Evolutionary conservation across 2,888 invertebrate species (phyloP).

Genomic region (Drosophila planitibia): DNA sequence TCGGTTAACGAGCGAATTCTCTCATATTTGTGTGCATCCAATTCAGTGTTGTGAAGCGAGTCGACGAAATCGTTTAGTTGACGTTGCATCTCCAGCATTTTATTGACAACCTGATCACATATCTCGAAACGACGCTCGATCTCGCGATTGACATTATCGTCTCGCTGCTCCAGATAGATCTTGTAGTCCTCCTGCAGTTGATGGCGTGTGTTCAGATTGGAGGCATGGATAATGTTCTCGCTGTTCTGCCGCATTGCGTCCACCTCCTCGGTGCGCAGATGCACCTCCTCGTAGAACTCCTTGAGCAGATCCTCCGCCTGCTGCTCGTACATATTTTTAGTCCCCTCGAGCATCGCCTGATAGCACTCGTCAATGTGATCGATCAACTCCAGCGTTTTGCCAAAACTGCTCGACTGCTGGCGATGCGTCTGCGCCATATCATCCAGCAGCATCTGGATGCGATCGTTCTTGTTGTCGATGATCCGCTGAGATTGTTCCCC

Average conservation of each 20-base stretch:
- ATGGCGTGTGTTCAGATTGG: conserved; percentile 67
- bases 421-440: conserved; percentile 76
- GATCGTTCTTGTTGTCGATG: conserved; percentile 76
- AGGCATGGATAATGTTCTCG: conserved; percentile 79
- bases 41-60: conserved; percentile 59
- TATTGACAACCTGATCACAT: conserved; percentile 71
- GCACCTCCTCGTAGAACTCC: conserved; percentile 73
- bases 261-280: conserved; percentile 51
- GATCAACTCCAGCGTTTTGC: conserved; percentile 71
- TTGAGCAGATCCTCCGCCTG: conserved; percentile 72
- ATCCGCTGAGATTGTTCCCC: conserved; percentile 53
- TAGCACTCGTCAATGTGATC: conserved; percentile 80
- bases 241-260: conserved; percentile 62
- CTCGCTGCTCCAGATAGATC: conserved; percentile 71
- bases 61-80: conserved; percentile 72
- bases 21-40: conserved; percentile 80
- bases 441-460: conserved; percentile 67
- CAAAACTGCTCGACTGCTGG: conserved; percentile 67
- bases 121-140: conserved; percentile 75
- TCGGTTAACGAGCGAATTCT: conserved; percentile 72
- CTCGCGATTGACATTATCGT: conserved; percentile 72
- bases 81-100: conserved; percentile 74
- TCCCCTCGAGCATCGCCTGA: conserved; percentile 56
- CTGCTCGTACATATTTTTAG: conserved; percentile 70
- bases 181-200: conserved; percentile 69